Evolutionary conservation across 1,140 invertebrate species (phyloP), one percentile per base, ranked within the genome.

Genomic region (Zaprionus taronus): DNA sequence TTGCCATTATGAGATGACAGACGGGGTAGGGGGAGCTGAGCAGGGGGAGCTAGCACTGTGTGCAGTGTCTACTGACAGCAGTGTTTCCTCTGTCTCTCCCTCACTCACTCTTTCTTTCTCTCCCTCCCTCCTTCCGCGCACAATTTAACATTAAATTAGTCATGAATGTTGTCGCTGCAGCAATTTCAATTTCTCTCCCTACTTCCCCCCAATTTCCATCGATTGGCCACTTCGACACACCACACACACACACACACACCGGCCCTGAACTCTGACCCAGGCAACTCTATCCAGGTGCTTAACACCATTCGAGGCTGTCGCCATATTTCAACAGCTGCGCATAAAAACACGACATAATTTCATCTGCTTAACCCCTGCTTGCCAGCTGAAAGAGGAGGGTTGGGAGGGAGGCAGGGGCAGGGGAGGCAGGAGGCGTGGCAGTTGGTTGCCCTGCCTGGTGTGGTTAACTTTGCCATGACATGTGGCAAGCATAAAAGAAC

Each of bases 401-500:
- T 34, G 28, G 7, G 26, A 20, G 61, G 47, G n/a, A n/a, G n/a
- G n/a, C n/a, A n/a, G n/a, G n/a, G n/a, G n/a, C n/a, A n/a, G 5
- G 9, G 11, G 57, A n/a, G 6, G 47, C n/a, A 36, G 56, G 64
- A 31, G 72, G 28, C 63, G 53, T 68, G 31, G 20, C 66, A 62
- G 74, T 63, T 62, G 70, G 68, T 73, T 78, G 17, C 20, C 47
- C 66, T 61, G 72, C 80, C 66, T 87, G 70, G 67, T 85, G 74
- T 75, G 89, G 84, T 87, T 87, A 89, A 84, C 81, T 89, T 82
- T 87, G 81, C 83, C 81, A 71, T 90, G 84, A 84, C 84, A 89
- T 89, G 84, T 89, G 84, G 84, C 85, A 81, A 89, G 84, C 84
- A 89, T 89, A 89, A 89, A 89, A 89, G 85, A 89, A 90, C 84